Base-by-base conservation (phyloP, 2,113 vertebrate species). In the Poeciliopsis turrubarensis region DNA sequence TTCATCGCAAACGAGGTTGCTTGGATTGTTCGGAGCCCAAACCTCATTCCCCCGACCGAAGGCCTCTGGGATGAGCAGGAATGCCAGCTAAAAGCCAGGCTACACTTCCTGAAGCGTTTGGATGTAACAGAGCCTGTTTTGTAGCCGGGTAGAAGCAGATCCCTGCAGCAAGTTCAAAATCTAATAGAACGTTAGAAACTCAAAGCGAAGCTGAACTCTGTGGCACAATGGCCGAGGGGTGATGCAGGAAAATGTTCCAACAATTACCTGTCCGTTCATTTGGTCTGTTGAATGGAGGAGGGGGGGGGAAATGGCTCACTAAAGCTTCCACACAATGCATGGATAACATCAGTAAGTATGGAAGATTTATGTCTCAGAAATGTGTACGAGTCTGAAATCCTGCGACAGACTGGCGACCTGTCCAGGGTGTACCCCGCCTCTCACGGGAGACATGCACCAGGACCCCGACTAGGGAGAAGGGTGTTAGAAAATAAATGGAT, bases 1-100 rank as follows among this genome's bases (percentile, higher is more conserved):
- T 44, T 77, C 57, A 64, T 65, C 57, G 51, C 30, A 37, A 73
- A 44, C 32, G 32, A 70, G 27, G 25, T 65, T 64, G 32, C 34
- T 54, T 62, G 29, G 64, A 30, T 34, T 63, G 29, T 68, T 22
- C 31, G 12, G 51, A 51, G 37, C 32, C 54, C 26, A 15, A 26
- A 25, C 1, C 54, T 26, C 25, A 32, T 63, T 72, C 57, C 26
- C 57, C 26, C 39, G 27, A 19, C 34, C 65, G 37, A 68, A 31
- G 64, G 68, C 60, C 44, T 68, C 26, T 64, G 60, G 69, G 64
- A 72, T 65, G 64, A 72, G 47, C 64, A 51, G 63, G 77, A 68
- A 72, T 68, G 69, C 69, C 63, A 44, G 68, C 47, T 70, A 26
- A 12, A 7, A 65, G 65, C 70, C 22, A 54, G 13, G 12, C 27